Base-by-base conservation (phyloP, 2,113 vertebrate genomes). In the Chunga burmeisteri region DNA sequence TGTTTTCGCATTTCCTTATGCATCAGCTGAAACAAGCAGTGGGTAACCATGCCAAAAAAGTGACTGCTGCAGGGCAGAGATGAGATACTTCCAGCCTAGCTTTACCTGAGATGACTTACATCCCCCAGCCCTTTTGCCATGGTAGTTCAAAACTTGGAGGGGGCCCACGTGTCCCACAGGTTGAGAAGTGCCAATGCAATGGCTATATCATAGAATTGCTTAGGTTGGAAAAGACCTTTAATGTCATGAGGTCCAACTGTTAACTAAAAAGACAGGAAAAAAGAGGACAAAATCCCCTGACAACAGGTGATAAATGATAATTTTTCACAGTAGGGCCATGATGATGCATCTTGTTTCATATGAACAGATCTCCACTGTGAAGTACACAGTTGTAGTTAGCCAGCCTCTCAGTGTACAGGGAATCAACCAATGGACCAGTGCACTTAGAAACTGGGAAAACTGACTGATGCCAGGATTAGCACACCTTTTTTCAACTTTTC, bases 111-210 rank as follows among this genome's bases (percentile, higher is more conserved):
- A 23, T 32, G 25, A 16, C 23, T 72, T 3, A 10, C 8, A 73
- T 5, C 12, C 10, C n/a, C n/a, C 27, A 67, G 40, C 5, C 21
- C 21, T 61, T n/a, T 66, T 66, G 21, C 16, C 1, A 2, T 27
- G 16, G 46, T 30, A 49, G 22, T n/a, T 61, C 17, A 47, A 47
- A 61, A 6, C 18, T 32, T 1, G 5, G n/a, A 40, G 52, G 23
- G 7, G 13, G 3, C 16, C 16, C 29, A 16, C 1, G 0, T 42
- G 34, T 59, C 34, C 34, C 1, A 0, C 17, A 27, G 25, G 8
- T 27, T 61, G 59, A 62, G 61, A 89, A 62, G 13, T 38, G 55
- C 16, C 22, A 59, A 20, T 21, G 16, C 49, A 80, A 49, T 18
- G 26, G 40, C n/a, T 53, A 7, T 14, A 23, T 44, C 26, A 62